phyloP scores from a whole-genome alignment of 2,113 vertebrate species.

The Setophaga petechia region DNA sequence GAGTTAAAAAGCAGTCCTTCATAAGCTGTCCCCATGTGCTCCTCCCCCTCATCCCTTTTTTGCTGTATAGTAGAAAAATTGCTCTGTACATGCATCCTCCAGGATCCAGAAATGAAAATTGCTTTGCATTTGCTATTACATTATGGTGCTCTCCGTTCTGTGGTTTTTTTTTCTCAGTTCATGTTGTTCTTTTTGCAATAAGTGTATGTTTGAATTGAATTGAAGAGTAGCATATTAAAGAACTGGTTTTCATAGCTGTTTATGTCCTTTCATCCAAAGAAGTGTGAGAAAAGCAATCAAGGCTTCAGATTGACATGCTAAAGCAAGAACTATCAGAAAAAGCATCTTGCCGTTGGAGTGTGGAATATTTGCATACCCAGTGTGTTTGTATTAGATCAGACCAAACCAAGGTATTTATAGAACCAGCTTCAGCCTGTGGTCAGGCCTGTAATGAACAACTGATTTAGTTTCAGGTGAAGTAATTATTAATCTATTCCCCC shows the following conservation, averaged over 20 bases:
- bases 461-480: slow-evolving; percentile 44
- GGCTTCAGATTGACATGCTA: slow-evolving; percentile 43
- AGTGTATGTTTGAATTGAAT: slow-evolving; percentile 64
- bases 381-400: slow-evolving; percentile 57
- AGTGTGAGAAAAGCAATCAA: slow-evolving; percentile 67
- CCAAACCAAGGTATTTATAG: slow-evolving; percentile 44
- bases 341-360: background rate
- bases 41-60: slow-evolving; percentile 20
- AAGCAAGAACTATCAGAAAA: slow-evolving; percentile 50
- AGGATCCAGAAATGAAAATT: slow-evolving; percentile 55
- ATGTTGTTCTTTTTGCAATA: slow-evolving; percentile 58
- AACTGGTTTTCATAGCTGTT: slow-evolving; percentile 65
- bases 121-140: slow-evolving; percentile 39
- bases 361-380: slow-evolving; percentile 42
- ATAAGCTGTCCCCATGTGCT: background rate
- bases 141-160: slow-evolving; percentile 3
- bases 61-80: slow-evolving; percentile 33
- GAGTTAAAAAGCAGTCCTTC: background rate
- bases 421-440: background rate
- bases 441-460: background rate
- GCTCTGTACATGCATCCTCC: background rate
- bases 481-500: slow-evolving; percentile 46
- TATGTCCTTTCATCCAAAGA: slow-evolving; percentile 70
- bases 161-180: background rate
- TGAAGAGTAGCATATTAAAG: slow-evolving; percentile 47